Conservation (phyloP, 2,797 vertebrate genomes). For the Carduelis carduelis region DNA sequence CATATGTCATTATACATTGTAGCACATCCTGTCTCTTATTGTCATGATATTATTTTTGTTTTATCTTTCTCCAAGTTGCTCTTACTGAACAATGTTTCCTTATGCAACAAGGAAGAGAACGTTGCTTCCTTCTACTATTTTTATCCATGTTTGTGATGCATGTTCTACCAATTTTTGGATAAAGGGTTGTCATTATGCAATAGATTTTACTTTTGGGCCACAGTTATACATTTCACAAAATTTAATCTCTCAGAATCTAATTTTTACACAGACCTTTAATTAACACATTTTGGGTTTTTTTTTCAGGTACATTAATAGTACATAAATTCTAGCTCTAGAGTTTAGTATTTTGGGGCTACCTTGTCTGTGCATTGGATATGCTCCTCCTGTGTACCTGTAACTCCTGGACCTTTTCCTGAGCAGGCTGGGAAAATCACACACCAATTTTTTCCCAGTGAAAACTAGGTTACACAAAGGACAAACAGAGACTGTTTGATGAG, state of each 20-base stretch:
- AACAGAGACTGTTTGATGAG: background rate
- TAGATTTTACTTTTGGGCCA: background rate
- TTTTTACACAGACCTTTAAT: background rate
- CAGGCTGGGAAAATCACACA: background rate
- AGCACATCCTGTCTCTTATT: background rate
- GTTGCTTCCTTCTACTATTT: background rate
- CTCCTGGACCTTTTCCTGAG: background rate
- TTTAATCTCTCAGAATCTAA: background rate
- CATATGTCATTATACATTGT: background rate
- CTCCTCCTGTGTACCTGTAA: background rate
- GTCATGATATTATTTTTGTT: background rate
- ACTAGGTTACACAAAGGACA: background rate
- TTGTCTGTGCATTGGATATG: background rate
- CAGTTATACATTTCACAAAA: background rate
- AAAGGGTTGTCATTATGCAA: background rate
- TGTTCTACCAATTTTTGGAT: background rate
- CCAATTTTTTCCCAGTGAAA: background rate
- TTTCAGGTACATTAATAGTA: background rate
- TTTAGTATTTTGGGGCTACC: background rate
- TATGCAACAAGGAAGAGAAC: fast-evolving
- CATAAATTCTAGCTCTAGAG: background rate
- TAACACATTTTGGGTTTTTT: background rate
- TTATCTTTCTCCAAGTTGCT: background rate
- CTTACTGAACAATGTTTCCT: background rate
- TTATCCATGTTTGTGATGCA: background rate